These are phyloP conservation scores for Taxidea taxus DNA, from an alignment of 2,113 vertebrate species.

Conservation along the genomic window DNA sequence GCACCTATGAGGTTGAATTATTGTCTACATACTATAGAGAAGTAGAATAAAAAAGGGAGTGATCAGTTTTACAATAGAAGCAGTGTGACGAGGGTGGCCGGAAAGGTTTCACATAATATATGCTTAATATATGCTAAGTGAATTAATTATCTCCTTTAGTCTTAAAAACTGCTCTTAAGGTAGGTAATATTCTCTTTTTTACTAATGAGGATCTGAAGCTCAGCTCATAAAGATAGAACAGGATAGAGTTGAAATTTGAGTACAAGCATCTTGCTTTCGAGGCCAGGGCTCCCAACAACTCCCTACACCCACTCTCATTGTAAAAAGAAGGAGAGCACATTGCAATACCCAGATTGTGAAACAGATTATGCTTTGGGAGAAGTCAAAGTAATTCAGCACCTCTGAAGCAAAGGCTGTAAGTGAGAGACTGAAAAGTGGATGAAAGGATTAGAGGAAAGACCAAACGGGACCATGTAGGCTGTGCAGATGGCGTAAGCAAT, in stretches of 20 bases:
- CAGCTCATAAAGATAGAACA: not conserved
- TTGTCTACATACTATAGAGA: not conserved
- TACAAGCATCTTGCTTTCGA: not conserved
- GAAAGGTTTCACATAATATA: not conserved
- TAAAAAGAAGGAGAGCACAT: not conserved
- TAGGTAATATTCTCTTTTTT: not conserved
- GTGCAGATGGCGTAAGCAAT: not conserved
- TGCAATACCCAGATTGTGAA: not conserved
- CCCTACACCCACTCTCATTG: not conserved
- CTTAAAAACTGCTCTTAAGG: not conserved
- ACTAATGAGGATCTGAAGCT: not conserved
- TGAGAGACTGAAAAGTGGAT: not conserved
- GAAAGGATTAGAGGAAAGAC: not conserved
- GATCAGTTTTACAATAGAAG: not conserved
- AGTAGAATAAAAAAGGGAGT: fast-evolving
- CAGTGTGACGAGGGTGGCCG: not conserved
- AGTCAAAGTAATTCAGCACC: not conserved
- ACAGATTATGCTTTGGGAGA: not conserved
- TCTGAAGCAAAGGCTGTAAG: not conserved
- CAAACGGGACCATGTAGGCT: not conserved
- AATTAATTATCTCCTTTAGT: not conserved
- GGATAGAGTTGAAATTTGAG: not conserved
- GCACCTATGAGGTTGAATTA: not conserved
- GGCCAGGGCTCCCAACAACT: fast-evolving
- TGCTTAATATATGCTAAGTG: not conserved